Percentiles rank a stretch among this genome's conserved stretches.
These are phyloP conservation scores for Phthorimaea operculella DNA, from an alignment of 1,140 invertebrate genomes.

Conservation along the genomic window DNA sequence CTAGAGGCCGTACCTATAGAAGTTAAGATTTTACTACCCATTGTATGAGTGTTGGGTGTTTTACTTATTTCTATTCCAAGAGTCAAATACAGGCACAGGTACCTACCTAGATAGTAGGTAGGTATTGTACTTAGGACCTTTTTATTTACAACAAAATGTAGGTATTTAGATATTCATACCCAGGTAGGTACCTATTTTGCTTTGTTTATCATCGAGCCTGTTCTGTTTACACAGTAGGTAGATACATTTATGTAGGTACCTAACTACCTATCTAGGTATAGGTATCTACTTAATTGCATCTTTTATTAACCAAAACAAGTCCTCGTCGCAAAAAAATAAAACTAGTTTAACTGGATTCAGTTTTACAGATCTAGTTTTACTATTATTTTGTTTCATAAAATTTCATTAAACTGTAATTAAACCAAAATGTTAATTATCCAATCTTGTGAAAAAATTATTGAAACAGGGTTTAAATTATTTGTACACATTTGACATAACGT, in stretches of 20 bases:
- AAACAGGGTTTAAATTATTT: constrained; percentile 23
- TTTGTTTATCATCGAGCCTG: too few relatives aligned
- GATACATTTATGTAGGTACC: too few relatives aligned
- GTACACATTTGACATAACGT: constrained; percentile 44
- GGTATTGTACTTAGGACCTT: too few relatives aligned
- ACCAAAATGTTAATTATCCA: constrained; percentile 12
- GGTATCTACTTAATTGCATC: neutral
- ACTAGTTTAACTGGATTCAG: neutral
- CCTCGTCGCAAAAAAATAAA: too few relatives aligned
- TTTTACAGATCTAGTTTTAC: neutral
- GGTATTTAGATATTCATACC: too few relatives aligned
- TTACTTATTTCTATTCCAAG: neutral
- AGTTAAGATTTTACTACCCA: neutral
- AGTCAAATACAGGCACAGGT: neutral
- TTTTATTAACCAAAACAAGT: too few relatives aligned
- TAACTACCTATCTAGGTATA: neutral
- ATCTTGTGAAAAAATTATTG: constrained; percentile 56
- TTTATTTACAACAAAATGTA: too few relatives aligned
- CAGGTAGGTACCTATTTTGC: too few relatives aligned
- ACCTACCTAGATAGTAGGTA: too few relatives aligned
- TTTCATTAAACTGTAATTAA: neutral
- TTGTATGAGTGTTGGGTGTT: neutral
- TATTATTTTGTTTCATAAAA: neutral
- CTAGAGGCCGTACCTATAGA: neutral
- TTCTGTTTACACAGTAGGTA: too few relatives aligned